A percentile compares a stretch with the other conserved stretches of the same genome.
phyloP scores from a whole-genome alignment of 2,113 vertebrate species.

The Anseranas semipalmata region DNA sequence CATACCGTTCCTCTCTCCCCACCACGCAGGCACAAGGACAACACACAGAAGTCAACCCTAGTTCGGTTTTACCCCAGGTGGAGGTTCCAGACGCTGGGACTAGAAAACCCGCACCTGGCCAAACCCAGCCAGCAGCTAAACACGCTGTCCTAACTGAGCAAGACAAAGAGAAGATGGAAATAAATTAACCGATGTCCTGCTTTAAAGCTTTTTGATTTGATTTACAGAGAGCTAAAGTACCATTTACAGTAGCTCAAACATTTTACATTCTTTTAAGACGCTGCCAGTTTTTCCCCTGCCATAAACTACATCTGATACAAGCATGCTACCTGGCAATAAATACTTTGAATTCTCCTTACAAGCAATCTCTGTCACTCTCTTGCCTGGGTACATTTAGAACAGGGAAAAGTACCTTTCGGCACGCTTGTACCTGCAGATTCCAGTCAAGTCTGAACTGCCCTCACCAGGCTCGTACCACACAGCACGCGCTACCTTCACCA shows the following conservation, averaged over 20 bases:
- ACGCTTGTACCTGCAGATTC: background rate
- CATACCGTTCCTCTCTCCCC: accelerated
- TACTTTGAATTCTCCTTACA: background rate
- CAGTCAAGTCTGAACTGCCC: background rate
- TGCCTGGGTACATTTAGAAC: background rate
- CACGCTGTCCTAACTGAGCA: background rate
- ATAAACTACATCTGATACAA: background rate
- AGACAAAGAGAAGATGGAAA: background rate
- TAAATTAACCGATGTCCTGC: background rate
- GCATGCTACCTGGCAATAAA: background rate
- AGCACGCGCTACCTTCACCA: background rate
- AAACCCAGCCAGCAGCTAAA: background rate
- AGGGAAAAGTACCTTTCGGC: background rate
- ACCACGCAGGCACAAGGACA: background rate
- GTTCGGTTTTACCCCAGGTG: background rate
- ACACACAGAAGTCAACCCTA: background rate
- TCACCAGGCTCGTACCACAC: background rate
- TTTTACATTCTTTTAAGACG: background rate
- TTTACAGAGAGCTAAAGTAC: background rate
- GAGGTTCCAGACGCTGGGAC: background rate
- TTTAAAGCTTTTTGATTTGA: background rate
- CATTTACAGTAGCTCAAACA: background rate
- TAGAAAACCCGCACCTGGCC: background rate
- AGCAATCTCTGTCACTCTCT: background rate
- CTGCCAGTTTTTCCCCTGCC: background rate